A percentile compares a stretch with the other conserved stretches of the same genome.
These are phyloP conservation scores for Salminus brasiliensis DNA, from an alignment of 2,113 vertebrate genomes.

Conservation along the genomic window DNA sequence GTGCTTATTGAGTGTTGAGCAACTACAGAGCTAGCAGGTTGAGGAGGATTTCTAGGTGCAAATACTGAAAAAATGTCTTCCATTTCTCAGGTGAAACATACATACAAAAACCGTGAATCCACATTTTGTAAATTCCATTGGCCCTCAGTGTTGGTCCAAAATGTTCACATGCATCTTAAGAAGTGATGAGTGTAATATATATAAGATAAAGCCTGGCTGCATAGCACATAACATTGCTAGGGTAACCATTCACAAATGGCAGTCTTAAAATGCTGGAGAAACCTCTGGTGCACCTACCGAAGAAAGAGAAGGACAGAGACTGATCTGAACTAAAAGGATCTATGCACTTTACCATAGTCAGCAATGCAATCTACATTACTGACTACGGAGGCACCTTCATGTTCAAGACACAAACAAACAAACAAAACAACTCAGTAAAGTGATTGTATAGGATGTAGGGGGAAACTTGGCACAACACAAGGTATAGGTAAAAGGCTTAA, in stretches of 20 bases:
- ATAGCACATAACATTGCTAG: neutral
- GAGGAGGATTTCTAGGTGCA: neutral
- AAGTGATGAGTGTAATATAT: neutral
- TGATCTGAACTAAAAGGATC: neutral
- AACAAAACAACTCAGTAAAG: neutral
- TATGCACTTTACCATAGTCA: neutral
- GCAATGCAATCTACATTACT: neutral
- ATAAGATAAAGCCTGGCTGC: neutral
- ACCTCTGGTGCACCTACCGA: neutral
- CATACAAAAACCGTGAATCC: neutral
- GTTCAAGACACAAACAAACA: neutral
- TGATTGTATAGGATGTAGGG: neutral
- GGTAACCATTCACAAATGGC: neutral
- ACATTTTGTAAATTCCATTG: neutral
- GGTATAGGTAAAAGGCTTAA: neutral
- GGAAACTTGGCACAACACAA: slow-evolving; percentile 43
- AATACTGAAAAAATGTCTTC: neutral
- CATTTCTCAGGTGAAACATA: neutral
- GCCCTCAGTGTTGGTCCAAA: neutral
- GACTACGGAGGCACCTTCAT: neutral
- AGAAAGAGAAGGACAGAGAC: neutral
- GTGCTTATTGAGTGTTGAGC: neutral
- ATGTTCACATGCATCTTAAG: neutral
- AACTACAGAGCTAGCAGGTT: neutral
- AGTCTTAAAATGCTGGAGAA: neutral